Base-by-base conservation (phyloP, 2,797 vertebrate genomes). In the Simalia tracyae region DNA sequence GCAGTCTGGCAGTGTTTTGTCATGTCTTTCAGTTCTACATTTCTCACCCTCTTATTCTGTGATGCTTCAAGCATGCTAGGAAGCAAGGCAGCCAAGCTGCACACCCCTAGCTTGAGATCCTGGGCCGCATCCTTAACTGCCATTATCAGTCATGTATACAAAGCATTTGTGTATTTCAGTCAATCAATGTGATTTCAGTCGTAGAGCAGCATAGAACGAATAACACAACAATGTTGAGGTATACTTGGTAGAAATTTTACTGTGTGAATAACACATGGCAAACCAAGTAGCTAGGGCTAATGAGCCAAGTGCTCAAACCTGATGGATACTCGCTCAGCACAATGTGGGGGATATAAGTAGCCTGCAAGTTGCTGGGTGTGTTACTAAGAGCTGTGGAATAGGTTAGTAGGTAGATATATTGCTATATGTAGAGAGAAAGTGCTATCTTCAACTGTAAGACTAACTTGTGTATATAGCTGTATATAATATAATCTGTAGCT, bases 81-180 rank as follows among this genome's bases (percentile, higher is more conserved):
- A 92, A 90, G 93, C 91, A 90, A 91, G 59, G 93, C 89, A 68
- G 36, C 4, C 85, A 90, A 92, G 15, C 94, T 68, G 91, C 8
- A 56, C 3, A 17, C n/a, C 0, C 56, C 89, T 15, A 31, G 2
- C 61, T 28, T 10, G 1, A 0, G 84, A 54, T 14, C 10, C 36
- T 61, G 11, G 7, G 12, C 36, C n/a, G 5, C 6, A 64, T 88
- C 57, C 88, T 26, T 54, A 89, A 57, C n/a, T 24, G 31, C 54
- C 59, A 22, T 24, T 46, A 46, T 88, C 36, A 92, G 50, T 60
- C 28, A 84, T n/a, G 54, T 84, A 61, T 57, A 11, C 57, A 22
- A 76, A 88, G 36, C 56, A 76, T 76, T 76, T 17, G 54, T 36
- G n/a, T 42, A 57, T 64, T 86, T 46, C 22, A 81, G 10, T 81